Evolutionary conservation across 2,888 invertebrate genomes (phyloP).

Genomic region (Tetragnatha montana): DNA sequence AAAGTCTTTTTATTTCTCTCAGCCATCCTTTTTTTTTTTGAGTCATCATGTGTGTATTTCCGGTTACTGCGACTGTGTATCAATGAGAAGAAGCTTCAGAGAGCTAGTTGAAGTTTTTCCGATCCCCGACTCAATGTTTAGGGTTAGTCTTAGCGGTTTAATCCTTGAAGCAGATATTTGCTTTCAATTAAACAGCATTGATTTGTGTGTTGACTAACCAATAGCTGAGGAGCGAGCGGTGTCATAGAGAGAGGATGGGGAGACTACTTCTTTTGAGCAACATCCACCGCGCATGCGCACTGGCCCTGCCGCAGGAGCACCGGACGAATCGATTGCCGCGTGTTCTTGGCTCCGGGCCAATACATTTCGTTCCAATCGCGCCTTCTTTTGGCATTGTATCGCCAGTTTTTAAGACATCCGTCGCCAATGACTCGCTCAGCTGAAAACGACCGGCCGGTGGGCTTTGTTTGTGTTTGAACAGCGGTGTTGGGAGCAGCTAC

Average conservation of each 20-base stretch:
- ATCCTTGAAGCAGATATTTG: slow-evolving; percentile 18
- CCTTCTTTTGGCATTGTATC: slow-evolving; percentile 46
- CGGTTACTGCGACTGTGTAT: too few species aligned
- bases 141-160: neutral
- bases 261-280: slow-evolving; percentile 39
- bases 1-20: too few species aligned
- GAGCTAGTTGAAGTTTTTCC: too few species aligned
- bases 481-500: too few species aligned
- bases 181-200: slow-evolving; percentile 35
- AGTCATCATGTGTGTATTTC: too few species aligned
- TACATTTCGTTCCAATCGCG: slow-evolving; percentile 39
- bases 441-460: neutral
- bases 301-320: slow-evolving; percentile 63
- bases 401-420: slow-evolving; percentile 16
- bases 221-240: slow-evolving; percentile 42
- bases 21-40: too few species aligned
- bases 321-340: slow-evolving; percentile 69
- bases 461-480: too few species aligned
- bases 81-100: too few species aligned
- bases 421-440: slow-evolving; percentile 14
- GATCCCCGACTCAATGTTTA: too few species aligned
- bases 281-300: slow-evolving; percentile 51
- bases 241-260: slow-evolving; percentile 18
- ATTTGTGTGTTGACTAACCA: slow-evolving; percentile 33
- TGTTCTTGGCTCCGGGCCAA: slow-evolving; percentile 70